Evolutionary conservation across 1,140 invertebrate species (phyloP).

Genomic region (Tetraneura akinire): DNA sequence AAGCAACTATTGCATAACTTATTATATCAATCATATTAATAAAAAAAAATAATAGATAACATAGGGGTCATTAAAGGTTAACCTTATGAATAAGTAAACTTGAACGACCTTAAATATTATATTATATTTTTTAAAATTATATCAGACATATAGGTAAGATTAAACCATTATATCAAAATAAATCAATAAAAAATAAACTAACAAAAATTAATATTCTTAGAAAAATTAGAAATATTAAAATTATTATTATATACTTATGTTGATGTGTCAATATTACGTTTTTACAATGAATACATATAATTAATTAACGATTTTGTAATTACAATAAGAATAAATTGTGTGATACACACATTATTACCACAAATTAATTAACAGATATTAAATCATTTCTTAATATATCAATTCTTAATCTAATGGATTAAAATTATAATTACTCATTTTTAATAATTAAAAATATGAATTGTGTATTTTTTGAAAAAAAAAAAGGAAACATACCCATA

Average conservation of each 20-base stretch:
- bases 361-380: neutral
- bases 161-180: neutral
- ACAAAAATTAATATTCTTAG: neutral
- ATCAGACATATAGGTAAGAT: neutral
- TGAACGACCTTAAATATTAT: conserved; percentile 39
- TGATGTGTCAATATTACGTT: neutral
- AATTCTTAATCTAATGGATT: neutral
- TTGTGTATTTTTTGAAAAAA: neutral
- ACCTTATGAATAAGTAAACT: conserved; percentile 27
- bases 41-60: conserved; percentile 38
- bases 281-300: neutral
- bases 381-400: neutral
- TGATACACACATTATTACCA: neutral
- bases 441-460: neutral
- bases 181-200: neutral
- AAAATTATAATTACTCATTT: neutral
- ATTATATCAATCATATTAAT: neutral
- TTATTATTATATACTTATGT: neutral
- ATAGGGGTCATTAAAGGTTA: conserved; percentile 37
- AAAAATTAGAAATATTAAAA: neutral
- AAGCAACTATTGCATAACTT: conserved; percentile 13
- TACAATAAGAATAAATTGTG: neutral
- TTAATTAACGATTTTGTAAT: neutral
- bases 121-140: conserved; percentile 1
- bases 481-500: neutral